Evolutionary conservation across 2,113 vertebrate genomes (phyloP).

Genomic region (Probosciger aterrimus): DNA sequence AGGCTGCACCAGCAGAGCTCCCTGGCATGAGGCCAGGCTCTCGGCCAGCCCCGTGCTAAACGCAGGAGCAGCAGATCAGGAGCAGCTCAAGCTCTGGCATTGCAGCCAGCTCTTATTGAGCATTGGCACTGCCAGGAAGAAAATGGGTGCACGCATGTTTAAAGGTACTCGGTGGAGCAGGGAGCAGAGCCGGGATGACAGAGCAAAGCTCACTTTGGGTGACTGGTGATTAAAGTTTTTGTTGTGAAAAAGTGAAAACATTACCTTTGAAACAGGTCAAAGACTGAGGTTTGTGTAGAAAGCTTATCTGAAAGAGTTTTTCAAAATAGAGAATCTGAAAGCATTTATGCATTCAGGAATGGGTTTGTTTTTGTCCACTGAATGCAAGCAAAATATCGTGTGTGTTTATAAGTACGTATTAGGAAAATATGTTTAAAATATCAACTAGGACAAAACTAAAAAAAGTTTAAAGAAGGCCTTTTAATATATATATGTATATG

Average conservation of each 20-base stretch:
- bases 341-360: background rate
- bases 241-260: background rate
- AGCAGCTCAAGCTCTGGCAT: background rate
- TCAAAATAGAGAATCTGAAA: background rate
- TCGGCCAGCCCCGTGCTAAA: accelerated
- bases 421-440: background rate
- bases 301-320: background rate
- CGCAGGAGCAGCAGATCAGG: background rate
- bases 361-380: background rate
- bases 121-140: background rate
- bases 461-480: background rate
- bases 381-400: background rate
- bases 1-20: background rate
- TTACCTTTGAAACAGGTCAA: background rate
- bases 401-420: background rate
- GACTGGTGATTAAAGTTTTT: background rate
- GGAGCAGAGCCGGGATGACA: background rate
- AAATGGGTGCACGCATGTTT: accelerated
- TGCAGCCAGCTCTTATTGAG: accelerated
- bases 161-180: accelerated
- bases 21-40: accelerated
- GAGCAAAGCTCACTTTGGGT: background rate
- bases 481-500: too few relatives aligned
- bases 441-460: background rate
- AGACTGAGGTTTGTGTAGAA: background rate